Conservation (phyloP, 2,113 vertebrate genomes). For the Rhynchopsitta pachyrhyncha region DNA sequence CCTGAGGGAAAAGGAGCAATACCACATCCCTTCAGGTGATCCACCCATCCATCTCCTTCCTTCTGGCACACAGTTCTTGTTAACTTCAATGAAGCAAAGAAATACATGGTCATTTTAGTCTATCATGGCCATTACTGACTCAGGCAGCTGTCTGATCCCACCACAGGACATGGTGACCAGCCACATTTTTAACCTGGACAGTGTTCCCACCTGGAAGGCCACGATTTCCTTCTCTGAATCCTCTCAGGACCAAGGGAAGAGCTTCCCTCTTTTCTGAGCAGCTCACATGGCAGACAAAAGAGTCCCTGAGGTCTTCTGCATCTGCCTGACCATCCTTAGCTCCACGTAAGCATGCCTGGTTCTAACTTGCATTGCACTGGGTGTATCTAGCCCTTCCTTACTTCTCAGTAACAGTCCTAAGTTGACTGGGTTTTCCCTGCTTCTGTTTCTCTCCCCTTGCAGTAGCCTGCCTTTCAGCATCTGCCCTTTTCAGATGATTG, state of each 20-base stretch:
- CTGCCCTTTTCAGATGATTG: background rate
- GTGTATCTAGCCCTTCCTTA: background rate
- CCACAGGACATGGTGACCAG: background rate
- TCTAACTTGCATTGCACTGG: background rate
- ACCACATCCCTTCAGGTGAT: background rate
- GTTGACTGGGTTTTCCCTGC: rapidly evolving
- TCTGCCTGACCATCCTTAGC: background rate
- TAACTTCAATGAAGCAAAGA: background rate
- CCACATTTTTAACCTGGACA: background rate
- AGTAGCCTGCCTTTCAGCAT: background rate
- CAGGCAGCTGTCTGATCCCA: background rate
- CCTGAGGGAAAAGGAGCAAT: background rate
- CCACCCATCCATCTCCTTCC: rapidly evolving
- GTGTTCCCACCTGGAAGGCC: background rate
- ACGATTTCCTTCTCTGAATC: background rate
- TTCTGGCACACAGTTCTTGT: background rate
- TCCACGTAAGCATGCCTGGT: rapidly evolving
- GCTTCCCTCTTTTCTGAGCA: background rate
- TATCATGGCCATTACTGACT: background rate
- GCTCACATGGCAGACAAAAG: background rate
- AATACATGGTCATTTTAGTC: background rate
- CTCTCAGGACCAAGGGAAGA: background rate
- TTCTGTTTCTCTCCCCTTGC: background rate
- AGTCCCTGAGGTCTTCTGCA: background rate
- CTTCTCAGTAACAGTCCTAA: background rate